These are phyloP conservation scores for Emydura subglobosa DNA, from an alignment of 2,113 vertebrate genomes.

Conservation along the genomic window DNA sequence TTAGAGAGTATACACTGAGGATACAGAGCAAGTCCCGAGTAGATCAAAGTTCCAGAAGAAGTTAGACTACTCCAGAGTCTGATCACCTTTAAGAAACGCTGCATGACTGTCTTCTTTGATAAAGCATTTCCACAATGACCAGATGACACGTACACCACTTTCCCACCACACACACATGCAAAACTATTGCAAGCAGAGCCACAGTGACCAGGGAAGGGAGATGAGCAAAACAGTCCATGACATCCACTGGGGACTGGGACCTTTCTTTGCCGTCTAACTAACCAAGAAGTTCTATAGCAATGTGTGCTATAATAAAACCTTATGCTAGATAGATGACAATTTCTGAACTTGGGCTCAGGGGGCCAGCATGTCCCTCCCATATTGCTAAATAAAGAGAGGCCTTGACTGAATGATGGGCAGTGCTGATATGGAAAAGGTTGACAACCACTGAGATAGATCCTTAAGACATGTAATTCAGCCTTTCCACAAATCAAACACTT, in stretches of 20 bases:
- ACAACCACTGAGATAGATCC: neutral
- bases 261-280: neutral
- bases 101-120: neutral
- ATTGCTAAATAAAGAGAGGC: neutral
- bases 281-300: neutral
- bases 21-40: neutral
- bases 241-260: neutral
- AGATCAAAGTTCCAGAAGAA: neutral
- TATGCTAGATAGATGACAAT: neutral
- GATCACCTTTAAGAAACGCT: neutral
- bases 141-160: accelerated
- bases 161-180: accelerated
- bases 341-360: neutral
- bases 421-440: neutral
- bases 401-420: neutral
- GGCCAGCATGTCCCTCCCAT: neutral
- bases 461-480: neutral
- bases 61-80: neutral
- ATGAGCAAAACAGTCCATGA: neutral
- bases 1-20: neutral
- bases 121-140: neutral
- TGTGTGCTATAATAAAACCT: neutral
- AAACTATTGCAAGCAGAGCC: neutral
- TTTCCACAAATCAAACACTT: neutral
- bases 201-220: neutral